Base-by-base conservation (phyloP, 2,888 invertebrate genomes). In the Flexamia atlantica region DNA sequence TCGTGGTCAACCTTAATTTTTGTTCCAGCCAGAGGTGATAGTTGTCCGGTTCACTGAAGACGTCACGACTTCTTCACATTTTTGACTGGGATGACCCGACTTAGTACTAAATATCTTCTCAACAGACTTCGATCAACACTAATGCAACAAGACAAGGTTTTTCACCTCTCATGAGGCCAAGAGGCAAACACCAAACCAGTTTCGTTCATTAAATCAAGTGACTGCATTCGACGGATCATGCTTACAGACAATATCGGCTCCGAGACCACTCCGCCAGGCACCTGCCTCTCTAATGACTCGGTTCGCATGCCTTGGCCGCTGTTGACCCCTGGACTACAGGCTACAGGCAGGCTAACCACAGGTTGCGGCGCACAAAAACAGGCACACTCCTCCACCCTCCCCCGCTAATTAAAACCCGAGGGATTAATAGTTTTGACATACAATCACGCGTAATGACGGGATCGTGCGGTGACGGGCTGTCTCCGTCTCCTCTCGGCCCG, bases 361-460 rank as follows among this genome's bases (percentile, higher is more conserved):
- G 57, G 20, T 23, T 23, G 7, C 53, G 53, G 17, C 53, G 53
- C 10, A 53, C 53, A 53, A 53, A 53, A 53, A 53, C 50, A 14
- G 50, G 60, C 60, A 20, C 60, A 5, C 60, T 7, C 32, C 68
- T 25, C 64, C 64, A 30, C 28, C 53, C n/a, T 60, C 70, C 2
- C 9, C 17, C 42, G 14, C 42, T 72, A 72, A 72, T 72, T 72
- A 72, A 72, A 72, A 72, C 72, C 72, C 1, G 17, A 23, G 72
- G 14, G 32, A 72, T 72, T 72, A 72, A 72, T 72, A 72, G 72
- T 36, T 72, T 72, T 72, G 72, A 72, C 72, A 72, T 72, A 72
- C 72, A 72, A 72, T 72, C 72, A 72, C 23, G 25, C 5, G 32
- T 72, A 72, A 72, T 72, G 72, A 36, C n/a, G 72, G 72, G 57